phyloP scores from a whole-genome alignment of 2,797 vertebrate species.

The Moxostoma hubbsi region DNA sequence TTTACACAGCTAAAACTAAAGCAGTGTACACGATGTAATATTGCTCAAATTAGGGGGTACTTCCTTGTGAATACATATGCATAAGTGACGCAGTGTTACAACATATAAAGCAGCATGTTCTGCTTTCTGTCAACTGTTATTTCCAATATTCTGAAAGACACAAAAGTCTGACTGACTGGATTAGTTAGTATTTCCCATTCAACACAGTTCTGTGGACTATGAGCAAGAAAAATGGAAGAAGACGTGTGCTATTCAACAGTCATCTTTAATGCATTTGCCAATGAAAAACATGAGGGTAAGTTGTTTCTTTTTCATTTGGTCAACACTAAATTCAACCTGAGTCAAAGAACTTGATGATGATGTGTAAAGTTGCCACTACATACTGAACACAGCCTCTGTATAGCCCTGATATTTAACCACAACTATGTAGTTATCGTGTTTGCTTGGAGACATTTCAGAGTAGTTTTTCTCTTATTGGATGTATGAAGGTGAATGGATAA shows the following conservation, averaged over 20 bases:
- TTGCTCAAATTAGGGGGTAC: too few species aligned
- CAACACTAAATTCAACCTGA: neutral
- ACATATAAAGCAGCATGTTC: neutral
- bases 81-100: neutral
- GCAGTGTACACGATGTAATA: too few species aligned
- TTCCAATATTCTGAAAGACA: neutral
- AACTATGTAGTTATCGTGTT: neutral
- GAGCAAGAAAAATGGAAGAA: conserved; percentile 57
- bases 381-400: neutral
- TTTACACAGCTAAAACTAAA: neutral
- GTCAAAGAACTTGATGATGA: neutral
- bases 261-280: conserved; percentile 33
- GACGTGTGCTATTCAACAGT: conserved; percentile 63
- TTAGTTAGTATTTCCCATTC: neutral
- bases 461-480: neutral
- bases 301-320: neutral
- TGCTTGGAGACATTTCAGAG: neutral
- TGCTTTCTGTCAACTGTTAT: neutral
- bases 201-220: too few species aligned
- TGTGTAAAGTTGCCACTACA: too few species aligned
- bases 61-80: too few species aligned
- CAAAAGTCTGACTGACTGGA: neutral
- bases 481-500: neutral
- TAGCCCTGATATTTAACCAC: neutral
- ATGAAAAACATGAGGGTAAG: conserved; percentile 39